Conservation (phyloP, 1,140 invertebrate species). For the Harpegnathos saltator region DNA sequence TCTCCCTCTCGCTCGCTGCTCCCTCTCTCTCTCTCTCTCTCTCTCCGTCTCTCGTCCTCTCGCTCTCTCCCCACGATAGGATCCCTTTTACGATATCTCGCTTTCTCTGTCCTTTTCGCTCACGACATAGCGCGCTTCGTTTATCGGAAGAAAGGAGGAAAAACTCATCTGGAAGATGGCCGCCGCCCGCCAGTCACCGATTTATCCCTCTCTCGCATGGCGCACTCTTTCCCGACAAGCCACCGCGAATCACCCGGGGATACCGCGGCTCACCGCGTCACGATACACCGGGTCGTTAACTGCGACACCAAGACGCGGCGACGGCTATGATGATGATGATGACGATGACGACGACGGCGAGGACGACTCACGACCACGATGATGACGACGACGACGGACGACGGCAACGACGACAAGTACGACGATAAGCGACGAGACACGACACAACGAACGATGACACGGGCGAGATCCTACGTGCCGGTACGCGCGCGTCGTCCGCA, state of each 20-base stretch:
- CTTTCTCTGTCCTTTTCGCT: conserved; percentile 61
- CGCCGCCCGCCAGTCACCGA: conserved; percentile 86
- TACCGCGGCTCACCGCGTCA: conserved; percentile 12
- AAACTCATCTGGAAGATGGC: conserved; percentile 87
- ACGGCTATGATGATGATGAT: neutral
- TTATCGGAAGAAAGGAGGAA: conserved; percentile 82
- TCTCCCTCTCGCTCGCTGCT: conserved; percentile 3
- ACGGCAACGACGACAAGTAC: conserved; percentile 11
- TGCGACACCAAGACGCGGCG: conserved; percentile 39
- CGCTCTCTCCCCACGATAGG: conserved; percentile 41
- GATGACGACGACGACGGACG: conserved; percentile 15
- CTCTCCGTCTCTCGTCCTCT: conserved; percentile 58
- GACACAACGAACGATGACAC: conserved; percentile 41
- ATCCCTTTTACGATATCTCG: conserved; percentile 37
- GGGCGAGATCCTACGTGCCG: conserved; percentile 51
- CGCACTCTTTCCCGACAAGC: conserved; percentile 64
- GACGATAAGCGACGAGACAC: too few species aligned
- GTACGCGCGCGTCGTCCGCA: conserved; percentile 60
- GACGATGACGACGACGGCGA: conserved; percentile 10
- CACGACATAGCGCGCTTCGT: conserved; percentile 71
- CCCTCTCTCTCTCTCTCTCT: conserved; percentile 55
- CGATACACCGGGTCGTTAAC: conserved; percentile 48
- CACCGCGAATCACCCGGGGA: conserved; percentile 34
- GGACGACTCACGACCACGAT: neutral
- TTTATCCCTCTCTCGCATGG: conserved; percentile 87